Base-by-base conservation (phyloP, 2,797 vertebrate genomes). In the Emydoidea blandingii region DNA sequence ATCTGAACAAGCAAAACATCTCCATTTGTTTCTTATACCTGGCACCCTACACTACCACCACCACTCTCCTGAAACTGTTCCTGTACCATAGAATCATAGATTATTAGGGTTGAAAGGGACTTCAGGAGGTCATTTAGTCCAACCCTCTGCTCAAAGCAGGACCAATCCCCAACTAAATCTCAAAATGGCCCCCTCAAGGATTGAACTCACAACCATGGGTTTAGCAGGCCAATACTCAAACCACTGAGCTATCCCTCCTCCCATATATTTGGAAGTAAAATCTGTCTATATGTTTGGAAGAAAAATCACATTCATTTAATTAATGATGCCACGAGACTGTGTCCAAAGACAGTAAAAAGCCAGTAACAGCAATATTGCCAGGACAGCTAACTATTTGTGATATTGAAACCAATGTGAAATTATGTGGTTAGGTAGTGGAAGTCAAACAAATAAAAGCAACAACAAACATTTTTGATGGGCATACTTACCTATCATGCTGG, bases 261-360 rank as follows among this genome's bases (percentile, higher is more conserved):
- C 49, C 15, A 91, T 41, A 29, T 74, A 0, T 49, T 91, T 91
- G 5, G 81, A 90, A 79, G 92, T 49, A 94, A 85, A 92, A 85
- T 78, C 56, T 52, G 91, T 79, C 9, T 53, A 91, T 47, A 29
- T 74, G 0, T 52, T 93, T 91, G 5, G 81, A 90, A 76, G 92
- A 52, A 94, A 85, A 92, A 85, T 78, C 56, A 57, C 14, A 91
- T 29, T 88, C 83, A 89, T 87, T 96, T 90, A 53, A 80, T 25
- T 88, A 72, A 31, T 47, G 80, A 29, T 81, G 59, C 78, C 34
- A 90, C 81, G 83, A 31, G 1, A 3, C 57, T 47, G 9, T 84
- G 62, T 93, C 91, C 81, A 78, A 94, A 76, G 68, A 78, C 94
- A 82, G 12, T 37, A 47, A 59, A 91, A 92, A 6, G 8, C 47